Evolutionary conservation across 2,797 vertebrate species (phyloP).

Genomic region (Anabacerthia variegaticeps): DNA sequence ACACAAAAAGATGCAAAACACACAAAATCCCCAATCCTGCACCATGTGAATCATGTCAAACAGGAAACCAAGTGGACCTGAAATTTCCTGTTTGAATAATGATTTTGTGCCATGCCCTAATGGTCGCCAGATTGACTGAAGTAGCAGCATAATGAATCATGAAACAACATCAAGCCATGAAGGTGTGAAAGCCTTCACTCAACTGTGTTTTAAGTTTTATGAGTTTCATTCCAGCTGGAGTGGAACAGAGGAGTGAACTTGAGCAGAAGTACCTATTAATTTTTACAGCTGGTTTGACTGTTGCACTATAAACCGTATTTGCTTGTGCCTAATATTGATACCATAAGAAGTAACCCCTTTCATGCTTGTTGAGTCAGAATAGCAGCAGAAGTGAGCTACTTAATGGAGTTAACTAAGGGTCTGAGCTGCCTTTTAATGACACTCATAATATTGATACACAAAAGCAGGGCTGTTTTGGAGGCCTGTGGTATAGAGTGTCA

Average conservation of each 20-base stretch:
- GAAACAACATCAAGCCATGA: neutral
- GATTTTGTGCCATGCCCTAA: neutral
- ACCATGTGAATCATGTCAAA: neutral
- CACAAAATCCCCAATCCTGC: neutral
- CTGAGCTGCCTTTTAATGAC: neutral
- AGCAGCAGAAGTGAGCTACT: neutral
- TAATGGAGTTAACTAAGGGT: neutral
- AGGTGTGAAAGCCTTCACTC: neutral
- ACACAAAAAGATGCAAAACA: neutral
- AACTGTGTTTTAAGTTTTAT: neutral
- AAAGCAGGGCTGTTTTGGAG: neutral
- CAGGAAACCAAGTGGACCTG: neutral
- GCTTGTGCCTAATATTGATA: neutral
- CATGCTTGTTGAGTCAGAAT: neutral
- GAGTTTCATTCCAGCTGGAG: neutral
- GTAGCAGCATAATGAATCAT: neutral
- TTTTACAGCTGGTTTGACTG: neutral
- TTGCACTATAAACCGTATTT: fast-evolving
- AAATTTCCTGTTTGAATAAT: neutral
- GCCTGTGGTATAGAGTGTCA: neutral
- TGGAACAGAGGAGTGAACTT: neutral
- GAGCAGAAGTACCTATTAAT: neutral
- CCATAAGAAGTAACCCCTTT: neutral
- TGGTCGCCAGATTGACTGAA: neutral
- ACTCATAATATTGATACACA: neutral